These are phyloP conservation scores for Conus canariensis DNA, from an alignment of 2,888 invertebrate genomes.

Conservation along the genomic window DNA sequence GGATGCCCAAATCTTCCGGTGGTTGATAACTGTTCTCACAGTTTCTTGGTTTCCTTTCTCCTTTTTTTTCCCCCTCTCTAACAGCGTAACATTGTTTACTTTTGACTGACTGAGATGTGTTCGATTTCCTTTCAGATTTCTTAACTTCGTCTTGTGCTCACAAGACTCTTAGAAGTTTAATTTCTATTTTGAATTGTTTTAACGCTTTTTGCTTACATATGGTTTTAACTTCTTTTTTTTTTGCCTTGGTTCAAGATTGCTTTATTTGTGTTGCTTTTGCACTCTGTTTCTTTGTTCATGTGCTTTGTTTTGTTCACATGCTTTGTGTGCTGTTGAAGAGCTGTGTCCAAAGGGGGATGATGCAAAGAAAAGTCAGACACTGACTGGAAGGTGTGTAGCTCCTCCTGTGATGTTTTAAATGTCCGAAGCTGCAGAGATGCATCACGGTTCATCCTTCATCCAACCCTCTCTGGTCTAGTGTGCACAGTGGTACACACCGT, in stretches of 20 bases:
- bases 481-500: no score
- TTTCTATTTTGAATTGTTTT: background rate
- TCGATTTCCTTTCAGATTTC: constrained; percentile 7
- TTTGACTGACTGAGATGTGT: background rate
- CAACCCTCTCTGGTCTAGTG: no score
- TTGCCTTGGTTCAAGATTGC: background rate
- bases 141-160: background rate
- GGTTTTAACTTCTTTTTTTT: background rate
- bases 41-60: background rate
- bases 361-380: no score
- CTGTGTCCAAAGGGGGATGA: background rate
- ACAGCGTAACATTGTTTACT: no score
- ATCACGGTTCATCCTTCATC: no score
- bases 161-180: background rate
- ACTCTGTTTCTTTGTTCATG: background rate
- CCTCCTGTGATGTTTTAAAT: background rate
- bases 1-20: background rate
- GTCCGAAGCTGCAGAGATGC: background rate
- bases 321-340: background rate
- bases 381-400: no score
- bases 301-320: background rate
- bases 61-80: no score
- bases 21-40: background rate
- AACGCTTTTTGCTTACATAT: background rate
- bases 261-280: background rate